Percentiles rank a stretch among this genome's conserved stretches.
Evolutionary conservation across 2,888 invertebrate species (phyloP).

Genomic region (Muscina levida): DNA sequence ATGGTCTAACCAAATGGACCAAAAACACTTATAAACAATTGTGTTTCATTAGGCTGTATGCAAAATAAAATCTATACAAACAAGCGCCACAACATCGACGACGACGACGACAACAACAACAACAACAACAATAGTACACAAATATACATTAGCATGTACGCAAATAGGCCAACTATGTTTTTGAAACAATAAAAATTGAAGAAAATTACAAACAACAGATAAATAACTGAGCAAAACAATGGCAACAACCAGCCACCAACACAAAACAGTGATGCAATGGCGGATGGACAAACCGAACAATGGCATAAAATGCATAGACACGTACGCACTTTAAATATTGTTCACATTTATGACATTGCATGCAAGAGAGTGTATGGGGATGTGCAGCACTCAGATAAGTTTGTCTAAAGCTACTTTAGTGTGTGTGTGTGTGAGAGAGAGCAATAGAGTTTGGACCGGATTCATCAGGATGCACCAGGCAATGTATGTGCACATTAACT

Average conservation of each 20-base stretch:
- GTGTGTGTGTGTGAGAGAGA: not conserved
- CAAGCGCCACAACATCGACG: not conserved
- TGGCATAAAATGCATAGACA: conserved; percentile 32
- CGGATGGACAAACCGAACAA: conserved; percentile 1
- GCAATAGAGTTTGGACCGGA: conserved; percentile 12
- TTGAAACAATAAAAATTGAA: conserved; percentile 33
- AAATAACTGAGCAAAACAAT: conserved; percentile 31
- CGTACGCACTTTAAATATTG: conserved; percentile 25
- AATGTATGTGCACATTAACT: conserved; percentile 2
- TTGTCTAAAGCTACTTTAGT: not conserved
- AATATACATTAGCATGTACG: not conserved
- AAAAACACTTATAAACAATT: conserved; percentile 9
- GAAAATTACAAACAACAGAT: conserved; percentile 33
- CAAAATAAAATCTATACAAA: not conserved
- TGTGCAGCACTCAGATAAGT: conserved; percentile 3
- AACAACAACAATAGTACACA: not conserved
- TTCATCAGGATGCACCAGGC: conserved; percentile 2
- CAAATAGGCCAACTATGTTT: conserved; percentile 3
- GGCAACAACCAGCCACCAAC: not conserved
- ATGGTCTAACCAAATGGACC: no score
- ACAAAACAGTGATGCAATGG: not conserved
- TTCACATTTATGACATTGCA: conserved; percentile 14
- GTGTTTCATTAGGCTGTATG: not conserved
- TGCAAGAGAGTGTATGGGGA: not conserved
- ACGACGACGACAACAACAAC: not conserved